Evolutionary conservation across 2,888 invertebrate genomes (phyloP).

Genomic region (Aleiodes testaceus): DNA sequence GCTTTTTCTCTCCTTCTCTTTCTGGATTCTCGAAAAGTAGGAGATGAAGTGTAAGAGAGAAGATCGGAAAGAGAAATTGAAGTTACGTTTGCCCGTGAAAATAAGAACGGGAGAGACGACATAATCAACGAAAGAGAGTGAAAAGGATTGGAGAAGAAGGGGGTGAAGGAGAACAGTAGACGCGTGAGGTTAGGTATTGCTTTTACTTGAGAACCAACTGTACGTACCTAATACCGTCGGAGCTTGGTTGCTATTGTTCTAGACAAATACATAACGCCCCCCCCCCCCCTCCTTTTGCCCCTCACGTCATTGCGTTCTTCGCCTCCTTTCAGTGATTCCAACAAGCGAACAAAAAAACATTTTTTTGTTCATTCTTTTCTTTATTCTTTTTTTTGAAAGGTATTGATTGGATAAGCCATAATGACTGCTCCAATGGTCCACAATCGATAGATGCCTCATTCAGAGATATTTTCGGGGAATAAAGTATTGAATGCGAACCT

Average conservation of each 20-base stretch:
- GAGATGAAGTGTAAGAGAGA: neutral
- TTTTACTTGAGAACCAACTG: constrained; percentile 61
- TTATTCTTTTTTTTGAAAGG: neutral
- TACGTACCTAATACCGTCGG: constrained; percentile 53
- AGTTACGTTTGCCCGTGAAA: neutral
- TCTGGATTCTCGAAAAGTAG: neutral
- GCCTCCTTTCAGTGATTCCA: constrained; percentile 16
- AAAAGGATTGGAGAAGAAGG: neutral
- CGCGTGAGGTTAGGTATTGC: constrained; percentile 48
- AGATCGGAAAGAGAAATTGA: constrained; percentile 10
- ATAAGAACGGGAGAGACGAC: constrained; percentile 47
- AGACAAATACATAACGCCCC: constrained; percentile 54
- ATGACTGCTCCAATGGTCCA: constrained; percentile 42
- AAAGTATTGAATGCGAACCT: neutral
- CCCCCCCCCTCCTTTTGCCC: too few relatives aligned
- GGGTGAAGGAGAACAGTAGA: constrained; percentile 42
- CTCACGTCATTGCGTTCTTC: constrained; percentile 43
- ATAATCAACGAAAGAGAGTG: constrained; percentile 29
- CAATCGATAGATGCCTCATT: neutral
- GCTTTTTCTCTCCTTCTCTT: constrained; percentile 56
- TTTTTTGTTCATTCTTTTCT: constrained; percentile 16
- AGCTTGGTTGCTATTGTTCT: constrained; percentile 53
- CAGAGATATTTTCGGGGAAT: neutral
- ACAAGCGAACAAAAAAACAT: constrained; percentile 20
- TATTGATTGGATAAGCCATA: constrained; percentile 66